phyloP scores from a whole-genome alignment of 2,797 vertebrate genomes.

The Microctenopoma steveboyesi region DNA sequence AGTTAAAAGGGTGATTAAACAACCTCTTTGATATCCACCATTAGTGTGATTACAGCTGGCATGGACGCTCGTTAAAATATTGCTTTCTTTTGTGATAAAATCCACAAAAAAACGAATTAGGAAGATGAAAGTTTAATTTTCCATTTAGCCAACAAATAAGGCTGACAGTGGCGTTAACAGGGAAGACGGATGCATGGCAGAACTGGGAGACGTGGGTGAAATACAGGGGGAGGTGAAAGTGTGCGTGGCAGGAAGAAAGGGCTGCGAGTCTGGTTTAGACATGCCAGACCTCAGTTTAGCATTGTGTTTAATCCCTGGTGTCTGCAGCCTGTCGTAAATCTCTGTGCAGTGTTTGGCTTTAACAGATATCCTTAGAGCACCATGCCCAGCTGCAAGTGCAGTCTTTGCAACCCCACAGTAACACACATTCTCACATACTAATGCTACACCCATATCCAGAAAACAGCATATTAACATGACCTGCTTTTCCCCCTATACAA shows the following conservation, averaged over 20 bases:
- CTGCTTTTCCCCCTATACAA: constrained; percentile 58
- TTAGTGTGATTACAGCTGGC: constrained; percentile 73
- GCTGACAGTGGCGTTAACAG: constrained; percentile 52
- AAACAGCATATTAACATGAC: constrained; percentile 66
- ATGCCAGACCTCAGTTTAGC: constrained; percentile 61
- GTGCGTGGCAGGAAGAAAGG: constrained; percentile 33
- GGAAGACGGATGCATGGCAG: constrained; percentile 54
- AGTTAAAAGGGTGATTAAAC: constrained; percentile 63
- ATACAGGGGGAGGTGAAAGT: constrained; percentile 16
- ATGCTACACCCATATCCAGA: constrained; percentile 34
- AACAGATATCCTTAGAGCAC: constrained; percentile 59
- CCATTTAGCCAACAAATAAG: constrained; percentile 58
- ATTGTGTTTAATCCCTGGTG: constrained; percentile 75
- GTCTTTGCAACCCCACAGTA: constrained; percentile 21
- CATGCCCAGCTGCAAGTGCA: constrained; percentile 66
- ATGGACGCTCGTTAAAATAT: constrained; percentile 51
- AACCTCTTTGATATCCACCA: constrained; percentile 73
- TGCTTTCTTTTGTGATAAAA: constrained; percentile 50
- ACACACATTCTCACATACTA: constrained; percentile 53
- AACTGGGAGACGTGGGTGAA: constrained; percentile 44
- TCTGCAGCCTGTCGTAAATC: constrained; percentile 74
- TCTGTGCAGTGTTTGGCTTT: constrained; percentile 51
- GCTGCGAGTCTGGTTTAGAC: constrained; percentile 60
- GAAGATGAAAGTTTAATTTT: constrained; percentile 68
- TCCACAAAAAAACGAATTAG: constrained; percentile 59